These are phyloP conservation scores for Phragmatobia fuliginosa DNA, from an alignment of 2,888 invertebrate species.

Conservation along the genomic window DNA sequence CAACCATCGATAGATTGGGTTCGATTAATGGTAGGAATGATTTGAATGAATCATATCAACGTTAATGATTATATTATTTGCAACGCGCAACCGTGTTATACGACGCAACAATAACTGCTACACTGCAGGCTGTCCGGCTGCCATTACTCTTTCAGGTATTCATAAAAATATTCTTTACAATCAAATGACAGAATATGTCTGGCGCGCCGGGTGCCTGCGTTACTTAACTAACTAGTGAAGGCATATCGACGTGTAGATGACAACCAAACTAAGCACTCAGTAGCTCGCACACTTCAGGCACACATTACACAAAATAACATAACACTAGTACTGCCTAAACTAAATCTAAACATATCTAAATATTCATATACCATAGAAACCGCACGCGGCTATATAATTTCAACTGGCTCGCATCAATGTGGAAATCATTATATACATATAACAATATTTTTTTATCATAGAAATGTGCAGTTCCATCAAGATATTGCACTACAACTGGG, in stretches of 20 bases:
- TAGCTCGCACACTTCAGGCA: constrained; percentile 68
- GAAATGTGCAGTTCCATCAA: constrained; percentile 35
- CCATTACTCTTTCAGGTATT: constrained; percentile 36
- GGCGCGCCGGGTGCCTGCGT: constrained; percentile 58
- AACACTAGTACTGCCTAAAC: constrained; percentile 78
- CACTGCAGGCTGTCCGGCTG: constrained; percentile 26
- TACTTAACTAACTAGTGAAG: constrained; percentile 71
- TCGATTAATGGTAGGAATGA: constrained; percentile 79
- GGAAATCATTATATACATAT: constrained; percentile 83
- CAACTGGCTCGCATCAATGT: constrained; percentile 62
- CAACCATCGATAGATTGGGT: constrained; percentile 64
- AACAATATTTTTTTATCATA: constrained; percentile 65
- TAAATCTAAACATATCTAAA: constrained; percentile 77
- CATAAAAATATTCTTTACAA: constrained; percentile 54
- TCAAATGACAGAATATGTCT: constrained; percentile 38
- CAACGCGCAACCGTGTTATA: constrained; percentile 61
- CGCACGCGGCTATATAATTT: constrained; percentile 53
- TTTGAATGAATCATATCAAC: constrained; percentile 74
- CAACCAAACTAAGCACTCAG: constrained; percentile 68
- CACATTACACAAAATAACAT: constrained; percentile 75
- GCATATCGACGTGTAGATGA: constrained; percentile 74
- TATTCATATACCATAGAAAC: constrained; percentile 51
- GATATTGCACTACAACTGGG: constrained; percentile 54
- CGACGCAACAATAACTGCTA: constrained; percentile 55
- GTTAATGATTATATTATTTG: constrained; percentile 62